phyloP scores from a whole-genome alignment of 2,797 vertebrate species.

The Valencia hispanica region DNA sequence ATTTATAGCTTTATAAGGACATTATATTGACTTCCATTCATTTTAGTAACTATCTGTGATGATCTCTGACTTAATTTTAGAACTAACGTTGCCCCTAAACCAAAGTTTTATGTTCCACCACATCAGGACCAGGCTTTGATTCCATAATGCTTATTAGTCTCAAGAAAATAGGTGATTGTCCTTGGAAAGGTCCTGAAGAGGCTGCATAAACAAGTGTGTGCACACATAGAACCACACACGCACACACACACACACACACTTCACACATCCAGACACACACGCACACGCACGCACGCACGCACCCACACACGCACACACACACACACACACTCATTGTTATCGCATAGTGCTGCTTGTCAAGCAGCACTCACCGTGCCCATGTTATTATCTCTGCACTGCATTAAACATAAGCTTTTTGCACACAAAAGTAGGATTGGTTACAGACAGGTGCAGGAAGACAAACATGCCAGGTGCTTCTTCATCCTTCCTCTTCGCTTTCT shows the following conservation, averaged over 20 bases:
- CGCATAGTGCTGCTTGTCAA: constrained; percentile 17
- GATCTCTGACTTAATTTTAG: not conserved
- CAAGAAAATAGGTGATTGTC: not conserved
- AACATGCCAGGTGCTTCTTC: constrained; percentile 55
- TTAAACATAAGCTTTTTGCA: constrained; percentile 31
- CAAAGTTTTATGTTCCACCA: not conserved
- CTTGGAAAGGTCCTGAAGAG: not conserved
- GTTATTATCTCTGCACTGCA: constrained; percentile 15
- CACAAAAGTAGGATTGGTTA: not conserved
- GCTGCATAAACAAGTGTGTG: not conserved
- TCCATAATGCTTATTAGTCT: not conserved
- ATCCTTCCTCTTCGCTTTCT: constrained; percentile 2
- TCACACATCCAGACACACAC: not conserved
- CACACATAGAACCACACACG: not conserved
- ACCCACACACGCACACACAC: not conserved
- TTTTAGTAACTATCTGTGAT: not conserved
- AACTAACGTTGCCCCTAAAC: not conserved
- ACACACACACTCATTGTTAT: constrained; percentile 20
- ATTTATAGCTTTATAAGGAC: not conserved
- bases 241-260: constrained; percentile 6
- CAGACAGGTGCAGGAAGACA: constrained; percentile 29
- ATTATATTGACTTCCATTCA: not conserved
- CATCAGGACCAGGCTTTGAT: not conserved
- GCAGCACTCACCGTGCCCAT: constrained; percentile 12
- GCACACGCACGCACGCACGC: constrained; percentile 25